These are phyloP conservation scores for Apaloderma vittatum DNA, from an alignment of 2,113 vertebrate genomes.

Conservation along the genomic window DNA sequence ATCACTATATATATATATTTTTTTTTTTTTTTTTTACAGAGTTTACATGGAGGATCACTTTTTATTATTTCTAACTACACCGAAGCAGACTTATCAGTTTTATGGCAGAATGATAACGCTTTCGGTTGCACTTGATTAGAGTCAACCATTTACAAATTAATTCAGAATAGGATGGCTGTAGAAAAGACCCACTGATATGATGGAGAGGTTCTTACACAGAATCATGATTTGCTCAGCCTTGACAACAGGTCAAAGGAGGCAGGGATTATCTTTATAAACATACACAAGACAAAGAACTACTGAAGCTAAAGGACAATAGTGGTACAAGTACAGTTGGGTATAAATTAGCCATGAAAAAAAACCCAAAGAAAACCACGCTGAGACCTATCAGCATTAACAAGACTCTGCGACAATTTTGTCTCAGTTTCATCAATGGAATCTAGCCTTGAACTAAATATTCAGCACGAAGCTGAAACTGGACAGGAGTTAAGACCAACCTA, in stretches of 20 bases:
- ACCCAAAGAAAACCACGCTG: neutral
- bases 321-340: neutral
- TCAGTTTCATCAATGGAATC: neutral
- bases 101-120: neutral
- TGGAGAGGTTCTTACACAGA: neutral
- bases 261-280: neutral
- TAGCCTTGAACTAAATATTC: neutral
- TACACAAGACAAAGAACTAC: neutral
- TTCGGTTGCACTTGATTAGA: neutral
- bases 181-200: neutral
- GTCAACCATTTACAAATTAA: neutral
- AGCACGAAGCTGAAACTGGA: neutral
- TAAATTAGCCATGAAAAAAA: neutral
- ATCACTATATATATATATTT: no score
- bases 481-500: conserved; percentile 71
- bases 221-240: neutral
- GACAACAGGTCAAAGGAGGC: neutral
- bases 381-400: neutral
- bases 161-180: neutral
- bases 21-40: neutral
- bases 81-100: neutral
- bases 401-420: neutral
- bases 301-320: neutral
- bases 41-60: neutral
- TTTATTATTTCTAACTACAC: neutral